Base-by-base conservation (phyloP, 2,888 invertebrate genomes). In the Lepidochrysops patricia region DNA sequence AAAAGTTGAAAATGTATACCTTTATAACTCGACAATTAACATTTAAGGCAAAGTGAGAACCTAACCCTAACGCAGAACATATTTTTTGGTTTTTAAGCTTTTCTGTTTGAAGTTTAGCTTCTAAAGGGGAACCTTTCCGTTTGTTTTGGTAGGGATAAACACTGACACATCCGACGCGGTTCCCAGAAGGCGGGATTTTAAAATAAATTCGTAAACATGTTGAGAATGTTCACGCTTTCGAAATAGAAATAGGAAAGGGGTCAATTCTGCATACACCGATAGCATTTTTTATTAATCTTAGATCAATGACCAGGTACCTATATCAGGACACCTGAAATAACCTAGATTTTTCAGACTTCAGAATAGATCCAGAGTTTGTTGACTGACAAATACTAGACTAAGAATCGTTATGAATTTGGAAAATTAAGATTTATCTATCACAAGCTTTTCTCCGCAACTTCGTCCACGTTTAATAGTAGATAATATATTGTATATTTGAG, bases 191-290 rank as follows among this genome's bases (percentile, higher is more conserved):
- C 62, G 63, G 66, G 68, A 68, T 71, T 73, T 78, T 64, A 73
- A 82, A 84, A 84, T 84, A 83, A 72, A 80, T 78, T 73, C 63
- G 72, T 82, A 80, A 80, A 80, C 79, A 80, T n/a, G n/a, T n/a
- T n/a, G n/a, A 78, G 73, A 76, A 72, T 66, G 67, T 66, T 67
- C 67, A 71, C 72, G 69, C 68, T 63, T 64, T 69, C 66, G 68
- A 72, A 70, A 72, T 70, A 69, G 70, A 65, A 54, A 66, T 67
- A 66, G 58, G 60, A 63, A 65, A 71, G 72, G 71, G 72, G 50
- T 54, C 62, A 48, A 49, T 34, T 58, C 35, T 37, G 26, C 49
- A n/a, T 34, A 50, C 34, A 12, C 43, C 26, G 26, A 27, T 43
- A 5, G 7, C 25, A 0, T 15, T 35, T 15, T 25, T 48, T 25